A percentile compares a stretch with the other conserved stretches of the same genome.
These are phyloP conservation scores for Drosophila navojoa DNA, from an alignment of 1,140 invertebrate genomes.

Conservation along the genomic window DNA sequence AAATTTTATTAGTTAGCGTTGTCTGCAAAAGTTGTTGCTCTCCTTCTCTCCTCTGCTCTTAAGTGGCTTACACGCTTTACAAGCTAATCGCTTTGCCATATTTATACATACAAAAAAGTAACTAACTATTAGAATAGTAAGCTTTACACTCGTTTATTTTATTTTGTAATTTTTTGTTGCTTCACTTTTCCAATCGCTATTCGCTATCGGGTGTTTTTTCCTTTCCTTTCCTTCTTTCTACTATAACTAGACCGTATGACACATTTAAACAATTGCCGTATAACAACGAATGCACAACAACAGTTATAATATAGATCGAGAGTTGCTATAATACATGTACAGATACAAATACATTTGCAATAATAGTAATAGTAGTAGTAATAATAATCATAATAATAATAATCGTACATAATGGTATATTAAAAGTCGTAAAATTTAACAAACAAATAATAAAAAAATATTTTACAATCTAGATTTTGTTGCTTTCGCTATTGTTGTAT, in stretches of 20 bases:
- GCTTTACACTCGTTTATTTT: constrained; percentile 16
- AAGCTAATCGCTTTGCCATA: constrained; percentile 16
- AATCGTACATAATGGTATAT: constrained; percentile 9
- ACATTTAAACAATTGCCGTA: constrained; percentile 53
- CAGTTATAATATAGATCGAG: constrained; percentile 43
- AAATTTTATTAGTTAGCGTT: constrained; percentile 56
- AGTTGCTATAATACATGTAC: constrained; percentile 33
- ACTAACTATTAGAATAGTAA: constrained; percentile 42
- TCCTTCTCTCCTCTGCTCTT: background rate
- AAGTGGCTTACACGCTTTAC: constrained; percentile 15
- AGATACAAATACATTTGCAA: constrained; percentile 32
- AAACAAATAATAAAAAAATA: constrained; percentile 51
- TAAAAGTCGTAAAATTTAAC: constrained; percentile 45
- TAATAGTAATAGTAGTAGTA: constrained; percentile 7
- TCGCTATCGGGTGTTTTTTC: constrained; percentile 16
- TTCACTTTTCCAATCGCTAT: background rate
- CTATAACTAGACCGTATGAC: constrained; percentile 43
- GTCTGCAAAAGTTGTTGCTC: constrained; percentile 56
- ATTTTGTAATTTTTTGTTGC: background rate
- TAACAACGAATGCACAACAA: constrained; percentile 56
- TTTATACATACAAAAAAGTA: constrained; percentile 41
- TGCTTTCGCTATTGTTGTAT: constrained; percentile 40
- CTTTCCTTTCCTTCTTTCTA: constrained; percentile 5
- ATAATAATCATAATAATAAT: constrained; percentile 36
- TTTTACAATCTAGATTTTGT: constrained; percentile 46